Base-by-base conservation (phyloP, 2,888 invertebrate genomes). In the Stenodera caucasica region DNA sequence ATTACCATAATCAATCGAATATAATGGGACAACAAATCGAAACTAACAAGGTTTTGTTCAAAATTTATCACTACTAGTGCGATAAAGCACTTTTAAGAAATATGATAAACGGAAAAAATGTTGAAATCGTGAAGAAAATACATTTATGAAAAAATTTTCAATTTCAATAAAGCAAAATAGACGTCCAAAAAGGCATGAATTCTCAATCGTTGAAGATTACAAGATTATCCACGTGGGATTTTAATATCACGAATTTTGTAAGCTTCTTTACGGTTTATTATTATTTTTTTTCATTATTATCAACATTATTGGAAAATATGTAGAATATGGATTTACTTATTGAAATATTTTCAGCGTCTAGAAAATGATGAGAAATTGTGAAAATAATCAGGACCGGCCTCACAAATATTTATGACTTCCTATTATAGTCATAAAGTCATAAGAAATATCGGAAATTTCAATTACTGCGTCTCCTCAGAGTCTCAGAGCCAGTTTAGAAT, bases 21-120 rank as follows among this genome's bases (percentile, higher is more conserved):
- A 45, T 45, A 45, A 45, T 45, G 45, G 21, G 12, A 45, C 45
- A 45, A 45, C 45, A 45, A 21, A 45, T 45, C 45, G 21, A 45
- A 45, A 4, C 21, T 12, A 45, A 45, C 45, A 45, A 45, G 45
- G 18, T 21, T 45, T 21, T 45, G 21, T 2, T 21, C 1, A 12
- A 45, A 45, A 45, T 5, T 18, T 40, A 18, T 18, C 15, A 37
- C 4, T 12, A 35, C 14, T 35, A 12, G 11, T 11, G 9, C 11
- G 32, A 8, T 32, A 32, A 32, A 32, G 32, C 11, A 37, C 37
- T 12, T 18, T 40, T 2, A 1, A 40, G 2, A 18, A 15, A 40
- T 26, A 26, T 26, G 3, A 6, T 26, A 18, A 9, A 15, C 3
- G 6, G 18, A 18, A 40, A 40, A 40, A 14, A 15, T 9, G 0